Evolutionary conservation across 1,140 invertebrate species (phyloP).

Genomic region (Drosophila miranda): DNA sequence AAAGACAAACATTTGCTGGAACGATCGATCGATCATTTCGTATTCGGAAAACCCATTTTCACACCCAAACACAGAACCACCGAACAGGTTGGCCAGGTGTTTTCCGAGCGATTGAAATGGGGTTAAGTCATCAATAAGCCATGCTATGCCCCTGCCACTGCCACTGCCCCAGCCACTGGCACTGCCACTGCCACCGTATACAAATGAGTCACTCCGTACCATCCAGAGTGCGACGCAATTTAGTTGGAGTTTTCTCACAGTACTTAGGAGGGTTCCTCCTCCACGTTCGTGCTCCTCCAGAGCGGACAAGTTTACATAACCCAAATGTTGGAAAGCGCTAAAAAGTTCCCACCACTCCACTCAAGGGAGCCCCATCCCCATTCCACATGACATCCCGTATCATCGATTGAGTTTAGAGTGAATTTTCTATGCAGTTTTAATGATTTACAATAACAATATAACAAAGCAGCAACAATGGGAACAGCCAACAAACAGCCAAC

Average conservation of each 20-base stretch:
- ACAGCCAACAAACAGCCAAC: conserved; percentile 13
- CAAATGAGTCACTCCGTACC: conserved; percentile 68
- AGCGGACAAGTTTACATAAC: conserved; percentile 67
- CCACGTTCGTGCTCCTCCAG: conserved; percentile 15
- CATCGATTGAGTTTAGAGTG: conserved; percentile 18
- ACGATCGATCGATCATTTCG: conserved; percentile 61
- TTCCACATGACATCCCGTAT: conserved; percentile 10
- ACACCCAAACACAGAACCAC: conserved; percentile 46
- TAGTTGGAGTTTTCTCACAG: conserved; percentile 64
- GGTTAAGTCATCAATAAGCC: conserved; percentile 78
- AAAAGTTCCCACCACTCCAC: conserved; percentile 69
- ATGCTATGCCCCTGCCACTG: conserved; percentile 26
- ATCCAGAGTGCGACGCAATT: conserved; percentile 49
- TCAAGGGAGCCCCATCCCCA: no score
- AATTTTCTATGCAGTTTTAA: conserved; percentile 63
- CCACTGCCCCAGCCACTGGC: neutral
- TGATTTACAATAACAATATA: conserved; percentile 75
- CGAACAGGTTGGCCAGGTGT: conserved; percentile 65
- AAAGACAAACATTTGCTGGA: conserved; percentile 41
- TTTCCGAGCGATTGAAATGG: conserved; percentile 60
- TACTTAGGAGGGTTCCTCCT: conserved; percentile 50
- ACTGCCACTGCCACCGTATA: conserved; percentile 32
- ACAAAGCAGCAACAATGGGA: conserved; percentile 45
- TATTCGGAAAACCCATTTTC: conserved; percentile 53
- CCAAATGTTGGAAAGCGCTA: conserved; percentile 61